Evolutionary conservation across 23 tunicate genomes (phyloP).

Genomic region (Trididemnum clinides): DNA sequence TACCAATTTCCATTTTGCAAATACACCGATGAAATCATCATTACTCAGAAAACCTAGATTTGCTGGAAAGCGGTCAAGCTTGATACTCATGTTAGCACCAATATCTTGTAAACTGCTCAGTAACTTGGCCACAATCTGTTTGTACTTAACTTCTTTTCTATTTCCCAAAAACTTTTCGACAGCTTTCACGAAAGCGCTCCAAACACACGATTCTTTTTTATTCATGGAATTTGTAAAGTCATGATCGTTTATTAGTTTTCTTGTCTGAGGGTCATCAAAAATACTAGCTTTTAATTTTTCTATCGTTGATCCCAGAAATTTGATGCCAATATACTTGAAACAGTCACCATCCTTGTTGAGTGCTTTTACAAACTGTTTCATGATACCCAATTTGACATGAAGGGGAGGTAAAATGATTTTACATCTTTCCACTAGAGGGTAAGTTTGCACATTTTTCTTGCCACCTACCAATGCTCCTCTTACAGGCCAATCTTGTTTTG

Average conservation of each 20-base stretch:
- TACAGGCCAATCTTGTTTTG: conserved; percentile 20
- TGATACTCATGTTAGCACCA: conserved; percentile 14
- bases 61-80: conserved; percentile 2
- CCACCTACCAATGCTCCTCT: conserved; percentile 17
- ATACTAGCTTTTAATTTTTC: conserved; percentile 28
- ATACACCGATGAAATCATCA: neutral
- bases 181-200: conserved; percentile 22
- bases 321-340: conserved; percentile 16
- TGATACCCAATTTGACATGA: conserved; percentile 28
- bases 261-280: conserved; percentile 15
- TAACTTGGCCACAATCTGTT: conserved; percentile 7
- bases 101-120: conserved; percentile 21
- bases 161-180: conserved; percentile 35
- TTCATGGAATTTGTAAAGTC: conserved; percentile 14
- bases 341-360: conserved; percentile 21
- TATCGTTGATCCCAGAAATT: conserved; percentile 28
- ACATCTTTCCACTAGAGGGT: conserved; percentile 9
- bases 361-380: too few species aligned
- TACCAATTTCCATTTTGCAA: neutral
- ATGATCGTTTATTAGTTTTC: neutral
- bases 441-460: conserved; percentile 13
- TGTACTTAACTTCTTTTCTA: conserved; percentile 10
- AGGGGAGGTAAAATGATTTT: conserved; percentile 31
- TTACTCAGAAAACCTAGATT: conserved; percentile 14
- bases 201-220: conserved; percentile 9